Evolutionary conservation across 2,888 invertebrate genomes (phyloP).

Genomic region (Cylloceria caligata): DNA sequence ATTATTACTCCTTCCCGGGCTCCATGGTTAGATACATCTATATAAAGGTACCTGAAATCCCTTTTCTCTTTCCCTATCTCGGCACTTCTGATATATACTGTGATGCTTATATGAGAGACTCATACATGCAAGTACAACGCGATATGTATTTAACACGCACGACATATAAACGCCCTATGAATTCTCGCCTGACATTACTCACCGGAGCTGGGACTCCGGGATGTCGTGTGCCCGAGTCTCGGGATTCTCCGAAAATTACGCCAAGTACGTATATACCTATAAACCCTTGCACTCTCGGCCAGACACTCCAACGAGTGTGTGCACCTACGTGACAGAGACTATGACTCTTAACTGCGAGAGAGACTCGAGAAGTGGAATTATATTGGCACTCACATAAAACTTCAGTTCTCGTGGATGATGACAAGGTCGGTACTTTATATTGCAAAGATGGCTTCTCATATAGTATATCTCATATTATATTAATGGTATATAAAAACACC

Average conservation of each 20-base stretch:
- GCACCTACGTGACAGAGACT: constrained; percentile 20
- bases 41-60: constrained; percentile 1
- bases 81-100: constrained; percentile 18
- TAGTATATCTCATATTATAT: not conserved
- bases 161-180: constrained; percentile 50
- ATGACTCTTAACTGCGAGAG: constrained; percentile 16
- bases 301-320: constrained; percentile 25
- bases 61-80: constrained; percentile 45
- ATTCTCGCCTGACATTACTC: constrained; percentile 58
- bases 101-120: constrained; percentile 40
- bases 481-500: not conserved
- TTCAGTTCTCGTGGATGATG: constrained; percentile 30
- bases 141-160: constrained; percentile 61
- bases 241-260: constrained; percentile 62
- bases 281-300: constrained; percentile 16
- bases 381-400: constrained; percentile 56
- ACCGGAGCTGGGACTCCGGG: constrained; percentile 30
- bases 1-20: constrained; percentile 60
- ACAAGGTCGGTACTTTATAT: constrained; percentile 40
- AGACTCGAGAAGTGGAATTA: constrained; percentile 50
- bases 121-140: constrained; percentile 31
- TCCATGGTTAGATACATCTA: constrained; percentile 13
- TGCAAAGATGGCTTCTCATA: constrained; percentile 20
- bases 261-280: constrained; percentile 47
- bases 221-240: constrained; percentile 36